phyloP scores from a whole-genome alignment of 1,140 invertebrate species.

The Drosophila willistoni region DNA sequence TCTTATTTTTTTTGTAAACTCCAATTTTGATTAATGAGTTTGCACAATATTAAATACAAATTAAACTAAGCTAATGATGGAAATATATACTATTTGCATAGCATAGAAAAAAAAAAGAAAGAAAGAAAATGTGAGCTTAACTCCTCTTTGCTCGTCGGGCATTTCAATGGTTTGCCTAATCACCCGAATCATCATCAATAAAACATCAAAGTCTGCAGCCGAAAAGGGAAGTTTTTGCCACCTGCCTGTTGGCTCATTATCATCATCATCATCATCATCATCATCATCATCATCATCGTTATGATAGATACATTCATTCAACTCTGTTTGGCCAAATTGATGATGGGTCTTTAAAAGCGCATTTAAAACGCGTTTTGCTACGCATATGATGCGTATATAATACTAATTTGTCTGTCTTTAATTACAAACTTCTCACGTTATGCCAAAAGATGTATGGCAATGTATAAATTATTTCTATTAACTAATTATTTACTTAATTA shows the following conservation, averaged over 20 bases:
- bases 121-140: not conserved
- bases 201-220: conserved; percentile 66
- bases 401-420: conserved; percentile 44
- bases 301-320: conserved; percentile 10
- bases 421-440: not conserved
- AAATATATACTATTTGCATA: conserved; percentile 48
- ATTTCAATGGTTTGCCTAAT: conserved; percentile 48
- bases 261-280: conserved; percentile 12
- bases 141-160: not conserved
- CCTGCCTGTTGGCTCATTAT: conserved; percentile 63
- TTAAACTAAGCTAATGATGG: conserved; percentile 43
- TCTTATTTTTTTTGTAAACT: not conserved
- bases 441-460: not conserved
- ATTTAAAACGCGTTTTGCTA: conserved; percentile 74
- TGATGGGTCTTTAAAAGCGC: conserved; percentile 66
- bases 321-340: conserved; percentile 12
- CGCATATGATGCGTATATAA: conserved; percentile 33
- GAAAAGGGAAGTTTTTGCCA: conserved; percentile 39
- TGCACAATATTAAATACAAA: conserved; percentile 63
- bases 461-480: conserved; percentile 25
- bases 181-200: conserved; percentile 73
- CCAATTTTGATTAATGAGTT: conserved; percentile 20
- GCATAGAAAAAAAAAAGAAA: conserved; percentile 21
- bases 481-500: conserved; percentile 27
- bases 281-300: not conserved